Percentiles rank a stretch among this genome's conserved stretches.
phyloP scores from a whole-genome alignment of 2,797 vertebrate species.

The Leontocebus nigricollis region DNA sequence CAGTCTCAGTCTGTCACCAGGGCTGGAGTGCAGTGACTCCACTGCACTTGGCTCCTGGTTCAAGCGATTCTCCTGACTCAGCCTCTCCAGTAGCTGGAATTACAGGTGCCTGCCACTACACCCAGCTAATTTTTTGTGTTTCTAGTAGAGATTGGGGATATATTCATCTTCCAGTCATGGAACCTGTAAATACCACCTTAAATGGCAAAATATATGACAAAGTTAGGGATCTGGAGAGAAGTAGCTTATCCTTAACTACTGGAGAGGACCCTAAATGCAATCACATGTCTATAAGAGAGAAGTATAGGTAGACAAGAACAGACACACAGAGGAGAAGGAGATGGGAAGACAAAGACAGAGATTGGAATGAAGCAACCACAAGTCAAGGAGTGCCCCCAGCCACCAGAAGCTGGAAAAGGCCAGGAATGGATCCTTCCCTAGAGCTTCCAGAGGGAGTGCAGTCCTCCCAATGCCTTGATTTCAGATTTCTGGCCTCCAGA shows the following conservation, averaged over 20 bases:
- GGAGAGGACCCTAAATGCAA: not conserved
- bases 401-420: not conserved
- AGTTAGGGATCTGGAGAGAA: not conserved
- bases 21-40: too few relatives aligned
- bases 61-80: too few relatives aligned
- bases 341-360: not conserved
- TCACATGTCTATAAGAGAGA: not conserved
- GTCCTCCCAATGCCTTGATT: not conserved
- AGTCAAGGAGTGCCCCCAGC: not conserved
- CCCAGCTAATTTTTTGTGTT: too few relatives aligned
- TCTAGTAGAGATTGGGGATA: not conserved
- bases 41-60: too few relatives aligned
- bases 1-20: too few relatives aligned
- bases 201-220: not conserved
- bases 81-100: too few relatives aligned
- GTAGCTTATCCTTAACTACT: not conserved
- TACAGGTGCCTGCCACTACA: too few relatives aligned
- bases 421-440: not conserved
- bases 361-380: not conserved
- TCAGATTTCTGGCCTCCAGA: not conserved
- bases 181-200: not conserved
- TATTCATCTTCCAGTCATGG: not conserved
- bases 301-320: not conserved
- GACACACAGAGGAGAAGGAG: not conserved
- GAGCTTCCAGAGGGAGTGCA: not conserved